These are phyloP conservation scores for Crocuta crocuta DNA, from an alignment of 2,113 vertebrate genomes.

Conservation along the genomic window DNA sequence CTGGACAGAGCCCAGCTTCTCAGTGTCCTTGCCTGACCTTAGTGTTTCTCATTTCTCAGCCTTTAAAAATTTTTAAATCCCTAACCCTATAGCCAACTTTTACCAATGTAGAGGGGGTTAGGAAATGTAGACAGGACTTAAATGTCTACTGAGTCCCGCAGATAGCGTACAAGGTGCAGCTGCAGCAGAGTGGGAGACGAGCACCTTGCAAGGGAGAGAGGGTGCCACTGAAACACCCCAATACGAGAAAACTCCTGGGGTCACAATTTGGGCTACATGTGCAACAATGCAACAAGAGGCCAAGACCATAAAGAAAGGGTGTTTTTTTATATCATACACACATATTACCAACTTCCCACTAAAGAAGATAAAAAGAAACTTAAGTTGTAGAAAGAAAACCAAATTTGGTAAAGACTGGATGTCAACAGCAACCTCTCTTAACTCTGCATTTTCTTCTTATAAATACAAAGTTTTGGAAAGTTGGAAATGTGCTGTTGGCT, in stretches of 20 bases:
- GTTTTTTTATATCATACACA: not conserved
- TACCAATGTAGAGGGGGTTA: not conserved
- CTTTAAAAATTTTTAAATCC: not conserved
- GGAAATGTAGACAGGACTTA: not conserved
- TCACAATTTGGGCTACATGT: not conserved
- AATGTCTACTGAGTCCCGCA: not conserved
- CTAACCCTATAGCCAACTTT: not conserved
- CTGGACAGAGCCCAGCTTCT: not conserved
- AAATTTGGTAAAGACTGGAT: slow-evolving; percentile 33
- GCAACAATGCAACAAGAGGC: too few relatives aligned
- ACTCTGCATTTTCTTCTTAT: slow-evolving; percentile 44
- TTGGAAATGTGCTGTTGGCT: slow-evolving; percentile 28
- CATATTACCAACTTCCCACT: not conserved
- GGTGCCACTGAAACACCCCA: not conserved
- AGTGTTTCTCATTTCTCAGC: not conserved
- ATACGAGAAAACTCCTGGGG: not conserved
- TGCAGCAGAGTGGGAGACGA: not conserved
- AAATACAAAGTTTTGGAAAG: slow-evolving; percentile 45
- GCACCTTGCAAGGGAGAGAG: not conserved
- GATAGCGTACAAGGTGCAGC: not conserved
- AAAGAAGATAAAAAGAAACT: not conserved
- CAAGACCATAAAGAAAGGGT: not conserved
- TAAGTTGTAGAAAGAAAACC: slow-evolving; percentile 33
- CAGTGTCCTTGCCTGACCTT: not conserved
- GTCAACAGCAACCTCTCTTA: slow-evolving; percentile 20